phyloP scores from a whole-genome alignment of 2,888 invertebrate genomes.

The Ganaspis brasiliensis region DNA sequence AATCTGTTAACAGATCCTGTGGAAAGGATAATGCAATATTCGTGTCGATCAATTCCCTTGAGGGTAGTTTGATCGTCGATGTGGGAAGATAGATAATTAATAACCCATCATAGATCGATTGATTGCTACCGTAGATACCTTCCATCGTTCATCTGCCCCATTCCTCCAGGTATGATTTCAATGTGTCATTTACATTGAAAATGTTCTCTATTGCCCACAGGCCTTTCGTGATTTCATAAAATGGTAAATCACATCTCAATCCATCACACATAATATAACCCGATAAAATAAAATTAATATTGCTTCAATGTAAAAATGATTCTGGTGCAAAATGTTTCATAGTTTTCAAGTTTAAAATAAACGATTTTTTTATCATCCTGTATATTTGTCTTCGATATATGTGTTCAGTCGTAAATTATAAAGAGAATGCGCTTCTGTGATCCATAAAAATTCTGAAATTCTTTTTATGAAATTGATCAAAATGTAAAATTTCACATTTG shows the following conservation, averaged over 20 bases:
- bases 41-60: constrained; percentile 54
- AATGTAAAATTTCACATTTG: too few species aligned
- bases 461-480: too few species aligned
- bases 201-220: constrained; percentile 1
- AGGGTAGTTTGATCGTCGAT: constrained; percentile 51
- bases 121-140: constrained; percentile 55
- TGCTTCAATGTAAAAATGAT: not conserved
- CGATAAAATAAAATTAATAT: not conserved
- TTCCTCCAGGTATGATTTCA: constrained; percentile 24
- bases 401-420: too few species aligned
- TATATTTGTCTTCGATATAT: too few species aligned
- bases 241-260: constrained; percentile 12
- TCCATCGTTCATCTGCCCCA: constrained; percentile 23
- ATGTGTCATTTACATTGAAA: constrained; percentile 24
- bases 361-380: not conserved
- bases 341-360: not conserved
- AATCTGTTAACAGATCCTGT: constrained; percentile 57
- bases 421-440: too few species aligned
- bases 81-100: constrained; percentile 59
- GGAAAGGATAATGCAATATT: constrained; percentile 59
- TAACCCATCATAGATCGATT: constrained; percentile 58
- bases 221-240: constrained; percentile 20
- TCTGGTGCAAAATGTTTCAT: not conserved
- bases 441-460: too few species aligned
- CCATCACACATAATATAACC: not conserved